Conservation (phyloP, 2,888 invertebrate genomes). For the Globia sparganii region DNA sequence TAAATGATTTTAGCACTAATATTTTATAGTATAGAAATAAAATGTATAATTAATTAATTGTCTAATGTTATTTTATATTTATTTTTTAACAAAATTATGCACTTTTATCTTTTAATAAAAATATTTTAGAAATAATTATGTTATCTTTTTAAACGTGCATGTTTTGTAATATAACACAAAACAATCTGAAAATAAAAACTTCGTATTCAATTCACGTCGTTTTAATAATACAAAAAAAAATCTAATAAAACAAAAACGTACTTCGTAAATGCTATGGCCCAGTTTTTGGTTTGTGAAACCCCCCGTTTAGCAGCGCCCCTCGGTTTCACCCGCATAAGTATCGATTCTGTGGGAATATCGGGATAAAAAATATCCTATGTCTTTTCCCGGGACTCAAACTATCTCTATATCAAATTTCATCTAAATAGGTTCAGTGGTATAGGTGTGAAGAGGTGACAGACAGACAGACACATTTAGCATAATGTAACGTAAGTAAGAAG, state of each 20-base stretch:
- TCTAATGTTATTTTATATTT: not conserved
- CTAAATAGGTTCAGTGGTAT: no score
- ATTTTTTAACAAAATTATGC: no score
- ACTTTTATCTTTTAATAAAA: no score
- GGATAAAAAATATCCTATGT: no score
- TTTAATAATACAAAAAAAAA: not conserved
- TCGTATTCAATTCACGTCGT: not conserved
- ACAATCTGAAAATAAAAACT: not conserved
- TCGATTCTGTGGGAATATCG: no score
- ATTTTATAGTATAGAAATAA: not conserved
- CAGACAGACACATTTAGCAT: no score
- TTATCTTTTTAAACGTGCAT: not conserved
- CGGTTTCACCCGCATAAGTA: no score
- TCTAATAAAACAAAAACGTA: not conserved
- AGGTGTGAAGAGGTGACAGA: no score
- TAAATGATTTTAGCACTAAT: not conserved
- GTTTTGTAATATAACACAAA: not conserved
- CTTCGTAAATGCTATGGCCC: slow-evolving; percentile 17
- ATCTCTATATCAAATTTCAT: no score
- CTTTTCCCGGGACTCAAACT: no score
- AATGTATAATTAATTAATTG: not conserved
- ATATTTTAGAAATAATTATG: not conserved
- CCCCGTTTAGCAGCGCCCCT: no score
- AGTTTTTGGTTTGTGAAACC: slow-evolving; percentile 1
- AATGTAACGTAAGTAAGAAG: not conserved